Conservation (phyloP, 2,888 invertebrate genomes). For the Drosophila borealis region DNA sequence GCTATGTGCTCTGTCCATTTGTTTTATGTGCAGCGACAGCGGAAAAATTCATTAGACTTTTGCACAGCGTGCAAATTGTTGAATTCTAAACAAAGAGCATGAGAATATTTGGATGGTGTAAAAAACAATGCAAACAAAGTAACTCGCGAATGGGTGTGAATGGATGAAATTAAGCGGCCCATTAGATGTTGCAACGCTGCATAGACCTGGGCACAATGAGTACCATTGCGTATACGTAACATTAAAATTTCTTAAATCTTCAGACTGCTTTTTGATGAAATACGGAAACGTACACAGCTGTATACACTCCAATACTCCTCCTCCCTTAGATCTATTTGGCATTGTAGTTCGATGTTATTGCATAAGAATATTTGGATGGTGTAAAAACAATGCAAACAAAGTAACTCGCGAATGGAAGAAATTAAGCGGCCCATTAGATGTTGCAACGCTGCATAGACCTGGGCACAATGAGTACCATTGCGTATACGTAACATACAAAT, state of each 20-base stretch:
- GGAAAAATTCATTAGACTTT: constrained; percentile 79
- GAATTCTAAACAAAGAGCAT: constrained; percentile 61
- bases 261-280: too few relatives aligned
- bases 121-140: constrained; percentile 32
- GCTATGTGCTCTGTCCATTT: constrained; percentile 51
- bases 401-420: constrained; percentile 11
- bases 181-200: constrained; percentile 24
- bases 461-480: constrained; percentile 3
- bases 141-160: constrained; percentile 1
- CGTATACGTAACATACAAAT: constrained; percentile 9
- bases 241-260: background rate
- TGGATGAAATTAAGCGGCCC: constrained; percentile 31
- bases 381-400: constrained; percentile 32
- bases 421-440: constrained; percentile 33
- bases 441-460: constrained; percentile 7
- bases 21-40: constrained; percentile 69
- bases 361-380: too few relatives aligned
- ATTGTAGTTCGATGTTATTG: constrained; percentile 59
- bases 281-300: background rate
- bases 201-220: background rate
- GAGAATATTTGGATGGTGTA: constrained; percentile 44
- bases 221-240: constrained; percentile 12
- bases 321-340: constrained; percentile 26
- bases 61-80: constrained; percentile 66
- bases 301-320: background rate